Percentiles rank a stretch among this genome's conserved stretches.
phyloP scores from a whole-genome alignment of 2,113 vertebrate genomes.

The Myiozetetes cayanensis region DNA sequence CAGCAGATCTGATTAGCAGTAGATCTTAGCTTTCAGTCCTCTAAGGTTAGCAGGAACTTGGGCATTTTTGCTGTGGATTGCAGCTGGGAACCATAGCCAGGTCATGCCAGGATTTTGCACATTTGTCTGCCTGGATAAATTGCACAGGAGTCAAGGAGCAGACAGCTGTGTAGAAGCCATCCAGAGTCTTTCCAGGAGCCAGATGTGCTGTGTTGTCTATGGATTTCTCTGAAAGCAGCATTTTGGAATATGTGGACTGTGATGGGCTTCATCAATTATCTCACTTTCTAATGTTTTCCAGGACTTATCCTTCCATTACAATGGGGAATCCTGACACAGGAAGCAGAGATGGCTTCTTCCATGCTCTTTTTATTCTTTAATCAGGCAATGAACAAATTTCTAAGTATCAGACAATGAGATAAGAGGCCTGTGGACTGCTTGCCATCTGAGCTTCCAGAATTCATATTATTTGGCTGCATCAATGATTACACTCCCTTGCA shows the following conservation, averaged over 20 bases:
- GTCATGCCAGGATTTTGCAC: background rate
- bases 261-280: background rate
- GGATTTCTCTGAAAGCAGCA: constrained; percentile 15
- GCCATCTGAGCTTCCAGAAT: constrained; percentile 17
- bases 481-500: background rate
- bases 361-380: background rate
- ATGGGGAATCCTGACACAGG: constrained; percentile 45
- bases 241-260: background rate
- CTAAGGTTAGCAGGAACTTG: background rate
- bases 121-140: background rate
- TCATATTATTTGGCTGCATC: background rate
- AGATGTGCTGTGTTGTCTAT: background rate
- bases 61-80: background rate
- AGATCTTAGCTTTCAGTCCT: background rate
- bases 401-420: constrained; percentile 53
- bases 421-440: background rate
- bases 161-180: background rate
- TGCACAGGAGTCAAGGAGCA: background rate
- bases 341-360: constrained; percentile 29
- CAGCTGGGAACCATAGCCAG: background rate
- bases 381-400: background rate
- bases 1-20: background rate
- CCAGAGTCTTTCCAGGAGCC: background rate
- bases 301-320: background rate
- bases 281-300: constrained; percentile 21